These are phyloP conservation scores for Holothuria scabra DNA, from an alignment of 53 echinoderm and acorn worm genomes.

Conservation along the genomic window DNA sequence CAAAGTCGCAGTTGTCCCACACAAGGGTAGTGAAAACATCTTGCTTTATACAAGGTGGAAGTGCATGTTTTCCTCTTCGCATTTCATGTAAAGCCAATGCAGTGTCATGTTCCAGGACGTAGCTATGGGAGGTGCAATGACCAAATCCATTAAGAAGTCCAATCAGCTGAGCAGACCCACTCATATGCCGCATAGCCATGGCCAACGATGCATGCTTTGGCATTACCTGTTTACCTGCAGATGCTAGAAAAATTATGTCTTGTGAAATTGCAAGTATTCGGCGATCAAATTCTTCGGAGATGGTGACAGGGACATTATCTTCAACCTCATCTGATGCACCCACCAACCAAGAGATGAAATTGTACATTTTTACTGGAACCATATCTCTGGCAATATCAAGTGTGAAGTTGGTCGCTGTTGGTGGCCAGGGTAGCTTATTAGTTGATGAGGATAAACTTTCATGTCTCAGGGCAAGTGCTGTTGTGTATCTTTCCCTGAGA, in stretches of 20 bases:
- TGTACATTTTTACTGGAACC: slow-evolving; percentile 35
- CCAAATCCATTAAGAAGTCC: slow-evolving; percentile 73
- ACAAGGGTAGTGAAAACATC: slow-evolving; percentile 53
- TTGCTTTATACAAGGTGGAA: slow-evolving; percentile 43
- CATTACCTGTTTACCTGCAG: slow-evolving; percentile 32
- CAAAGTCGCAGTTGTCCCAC: slow-evolving; percentile 76
- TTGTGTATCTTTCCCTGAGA: too few relatives aligned
- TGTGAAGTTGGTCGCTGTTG: too few relatives aligned
- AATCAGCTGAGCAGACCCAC: slow-evolving; percentile 64
- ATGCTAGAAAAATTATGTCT: slow-evolving; percentile 54
- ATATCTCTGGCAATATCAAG: too few relatives aligned
- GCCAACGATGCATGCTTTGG: slow-evolving; percentile 64
- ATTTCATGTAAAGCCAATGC: slow-evolving; percentile 62
- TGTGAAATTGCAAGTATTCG: slow-evolving; percentile 53
- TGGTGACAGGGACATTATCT: not conserved
- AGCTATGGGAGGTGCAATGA: slow-evolving; percentile 53
- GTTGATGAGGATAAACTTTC: too few relatives aligned
- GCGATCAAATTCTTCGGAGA: slow-evolving; percentile 1
- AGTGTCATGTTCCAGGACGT: slow-evolving; percentile 64
- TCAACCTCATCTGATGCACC: slow-evolving; percentile 45
- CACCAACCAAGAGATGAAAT: slow-evolving; percentile 68
- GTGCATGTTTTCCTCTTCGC: slow-evolving; percentile 8
- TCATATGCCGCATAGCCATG: slow-evolving; percentile 66
- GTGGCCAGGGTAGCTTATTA: too few relatives aligned
- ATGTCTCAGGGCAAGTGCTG: too few relatives aligned